A percentile compares a stretch with the other conserved stretches of the same genome.
These are phyloP conservation scores for Monoplex corrugatus DNA, from an alignment of 2,888 invertebrate species.

Conservation along the genomic window DNA sequence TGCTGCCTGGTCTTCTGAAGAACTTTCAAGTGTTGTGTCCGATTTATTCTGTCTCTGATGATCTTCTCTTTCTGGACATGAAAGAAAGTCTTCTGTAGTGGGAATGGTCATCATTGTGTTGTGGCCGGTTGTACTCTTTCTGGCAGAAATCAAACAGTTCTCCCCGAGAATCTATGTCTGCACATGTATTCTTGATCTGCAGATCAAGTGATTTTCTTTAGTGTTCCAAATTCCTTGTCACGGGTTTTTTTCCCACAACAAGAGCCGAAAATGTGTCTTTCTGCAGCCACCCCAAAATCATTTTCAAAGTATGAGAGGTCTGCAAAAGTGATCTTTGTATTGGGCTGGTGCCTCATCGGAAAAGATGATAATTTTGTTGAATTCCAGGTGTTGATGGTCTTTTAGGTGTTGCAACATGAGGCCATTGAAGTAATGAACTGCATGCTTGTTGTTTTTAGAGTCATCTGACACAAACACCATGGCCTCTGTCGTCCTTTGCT, in stretches of 20 bases:
- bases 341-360: slow-evolving; percentile 16
- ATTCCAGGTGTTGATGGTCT: neutral
- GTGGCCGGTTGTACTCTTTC: neutral
- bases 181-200: neutral
- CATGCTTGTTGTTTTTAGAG: slow-evolving; percentile 4
- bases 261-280: slow-evolving; percentile 13
- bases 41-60: neutral
- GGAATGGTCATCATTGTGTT: neutral
- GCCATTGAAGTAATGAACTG: neutral
- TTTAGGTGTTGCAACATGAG: neutral
- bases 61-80: neutral
- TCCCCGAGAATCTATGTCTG: neutral
- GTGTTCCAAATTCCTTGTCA: slow-evolving; percentile 7
- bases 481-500: neutral
- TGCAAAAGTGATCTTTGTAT: neutral
- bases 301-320: neutral
- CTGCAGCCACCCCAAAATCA: neutral
- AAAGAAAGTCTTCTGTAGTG: neutral
- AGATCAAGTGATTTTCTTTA: neutral
- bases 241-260: neutral
- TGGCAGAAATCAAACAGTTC: neutral
- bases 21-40: neutral
- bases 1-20: neutral
- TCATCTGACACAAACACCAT: slow-evolving; percentile 35
- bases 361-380: neutral